A percentile compares a stretch with the other conserved stretches of the same genome.
phyloP scores from a whole-genome alignment of 2,888 invertebrate genomes.

The Beris chalybata region DNA sequence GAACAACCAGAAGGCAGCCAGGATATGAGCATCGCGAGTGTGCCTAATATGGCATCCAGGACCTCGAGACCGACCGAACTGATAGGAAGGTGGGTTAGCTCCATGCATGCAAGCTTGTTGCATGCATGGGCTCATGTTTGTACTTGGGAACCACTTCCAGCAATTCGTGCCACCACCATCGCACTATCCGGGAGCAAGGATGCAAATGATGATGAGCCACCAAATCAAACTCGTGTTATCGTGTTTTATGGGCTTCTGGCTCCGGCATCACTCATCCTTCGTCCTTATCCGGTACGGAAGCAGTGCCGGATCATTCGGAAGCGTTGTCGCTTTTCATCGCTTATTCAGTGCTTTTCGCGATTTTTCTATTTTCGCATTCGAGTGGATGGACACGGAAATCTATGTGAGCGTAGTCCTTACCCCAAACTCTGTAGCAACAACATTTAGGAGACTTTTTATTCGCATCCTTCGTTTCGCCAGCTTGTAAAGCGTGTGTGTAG shows the following conservation, averaged over 20 bases:
- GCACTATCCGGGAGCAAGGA: conserved; percentile 26
- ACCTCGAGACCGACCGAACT: too few species aligned
- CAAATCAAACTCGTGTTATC: conserved; percentile 32
- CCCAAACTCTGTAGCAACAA: background rate
- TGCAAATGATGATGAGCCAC: conserved; percentile 35
- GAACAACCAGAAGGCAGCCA: conserved; percentile 1
- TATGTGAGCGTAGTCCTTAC: too few species aligned
- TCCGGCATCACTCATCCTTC: background rate
- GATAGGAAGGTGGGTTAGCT: too few species aligned
- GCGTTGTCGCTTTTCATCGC: conserved; percentile 10
- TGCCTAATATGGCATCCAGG: too few species aligned
- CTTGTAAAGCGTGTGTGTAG: conserved; percentile 16
- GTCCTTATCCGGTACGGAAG: background rate
- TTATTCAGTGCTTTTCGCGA: background rate
- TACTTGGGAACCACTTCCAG: background rate
- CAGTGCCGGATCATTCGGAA: background rate
- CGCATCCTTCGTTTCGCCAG: background rate
- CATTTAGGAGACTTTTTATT: background rate
- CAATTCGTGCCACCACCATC: background rate
- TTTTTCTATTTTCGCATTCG: too few species aligned
- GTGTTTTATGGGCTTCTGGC: conserved; percentile 17
- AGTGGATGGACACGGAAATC: too few species aligned
- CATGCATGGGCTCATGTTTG: conserved; percentile 1
- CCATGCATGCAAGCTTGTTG: conserved; percentile 14
- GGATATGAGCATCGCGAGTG: conserved; percentile 21